phyloP scores from a whole-genome alignment of 2,888 invertebrate genomes.

The Lutraria lutraria region DNA sequence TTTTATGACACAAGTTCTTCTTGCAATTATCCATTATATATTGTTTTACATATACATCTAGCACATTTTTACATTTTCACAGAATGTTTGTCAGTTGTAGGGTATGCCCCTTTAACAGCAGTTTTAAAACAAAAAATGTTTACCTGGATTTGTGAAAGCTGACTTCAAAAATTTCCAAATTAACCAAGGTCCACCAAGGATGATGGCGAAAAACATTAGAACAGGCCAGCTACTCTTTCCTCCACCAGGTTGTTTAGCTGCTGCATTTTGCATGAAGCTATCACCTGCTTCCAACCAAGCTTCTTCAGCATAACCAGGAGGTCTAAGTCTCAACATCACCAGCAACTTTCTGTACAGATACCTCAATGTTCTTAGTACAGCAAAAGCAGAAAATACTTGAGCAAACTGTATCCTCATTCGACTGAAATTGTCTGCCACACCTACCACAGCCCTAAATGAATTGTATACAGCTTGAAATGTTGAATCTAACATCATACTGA shows the following conservation, averaged over 20 bases:
- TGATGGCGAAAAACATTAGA: constrained; percentile 94
- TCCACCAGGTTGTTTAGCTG: constrained; percentile 86
- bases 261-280: constrained; percentile 71
- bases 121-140: neutral
- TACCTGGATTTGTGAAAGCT: constrained; percentile 51
- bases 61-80: no score
- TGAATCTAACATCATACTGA: constrained; percentile 98
- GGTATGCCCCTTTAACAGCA: no score
- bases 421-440: constrained; percentile 98
- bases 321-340: constrained; percentile 88
- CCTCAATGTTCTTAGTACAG: constrained; percentile 92
- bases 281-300: constrained; percentile 84
- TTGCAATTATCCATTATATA: no score
- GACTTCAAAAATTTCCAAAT: constrained; percentile 92
- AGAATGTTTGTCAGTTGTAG: no score
- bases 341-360: constrained; percentile 94
- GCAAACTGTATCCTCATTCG: constrained; percentile 93
- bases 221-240: constrained; percentile 93
- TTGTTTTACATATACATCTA: no score
- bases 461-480: constrained; percentile 98
- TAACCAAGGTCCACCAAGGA: constrained; percentile 96
- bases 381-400: constrained; percentile 95
- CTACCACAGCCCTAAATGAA: constrained; percentile 97
- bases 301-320: constrained; percentile 86
- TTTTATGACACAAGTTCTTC: no score